A percentile compares a stretch with the other conserved stretches of the same genome.
Evolutionary conservation across 2,797 vertebrate genomes (phyloP).

Genomic region (Morelia viridis): DNA sequence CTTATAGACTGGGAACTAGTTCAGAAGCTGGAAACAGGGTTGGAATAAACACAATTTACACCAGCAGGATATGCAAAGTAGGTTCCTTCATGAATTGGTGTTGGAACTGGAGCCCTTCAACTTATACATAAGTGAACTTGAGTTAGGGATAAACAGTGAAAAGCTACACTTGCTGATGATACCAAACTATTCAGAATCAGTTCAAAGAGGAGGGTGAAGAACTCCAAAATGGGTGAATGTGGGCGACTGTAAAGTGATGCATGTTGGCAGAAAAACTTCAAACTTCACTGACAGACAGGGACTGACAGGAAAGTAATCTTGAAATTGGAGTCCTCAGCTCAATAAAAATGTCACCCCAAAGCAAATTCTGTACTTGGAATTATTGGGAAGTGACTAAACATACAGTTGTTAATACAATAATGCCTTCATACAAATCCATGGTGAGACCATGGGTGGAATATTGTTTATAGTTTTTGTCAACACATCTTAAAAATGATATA

Average conservation of each 20-base stretch:
- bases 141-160: not conserved
- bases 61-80: not conserved
- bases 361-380: too few species aligned
- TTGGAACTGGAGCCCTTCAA: not conserved
- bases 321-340: not conserved
- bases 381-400: not conserved
- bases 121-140: not conserved
- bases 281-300: not conserved
- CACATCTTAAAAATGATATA: not conserved
- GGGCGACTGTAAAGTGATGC: not conserved
- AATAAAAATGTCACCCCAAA: too few species aligned
- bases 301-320: not conserved
- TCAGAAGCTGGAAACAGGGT: not conserved
- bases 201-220: not conserved
- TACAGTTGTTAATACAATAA: not conserved
- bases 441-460: not conserved
- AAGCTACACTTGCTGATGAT: not conserved
- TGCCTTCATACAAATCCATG: not conserved
- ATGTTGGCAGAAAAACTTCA: not conserved
- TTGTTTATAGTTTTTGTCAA: not conserved
- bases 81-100: not conserved
- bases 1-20: not conserved
- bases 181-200: not conserved
- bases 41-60: not conserved
- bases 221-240: not conserved